Evolutionary conservation across 2,113 vertebrate species (phyloP).

Genomic region (Pantherophis guttatus): DNA sequence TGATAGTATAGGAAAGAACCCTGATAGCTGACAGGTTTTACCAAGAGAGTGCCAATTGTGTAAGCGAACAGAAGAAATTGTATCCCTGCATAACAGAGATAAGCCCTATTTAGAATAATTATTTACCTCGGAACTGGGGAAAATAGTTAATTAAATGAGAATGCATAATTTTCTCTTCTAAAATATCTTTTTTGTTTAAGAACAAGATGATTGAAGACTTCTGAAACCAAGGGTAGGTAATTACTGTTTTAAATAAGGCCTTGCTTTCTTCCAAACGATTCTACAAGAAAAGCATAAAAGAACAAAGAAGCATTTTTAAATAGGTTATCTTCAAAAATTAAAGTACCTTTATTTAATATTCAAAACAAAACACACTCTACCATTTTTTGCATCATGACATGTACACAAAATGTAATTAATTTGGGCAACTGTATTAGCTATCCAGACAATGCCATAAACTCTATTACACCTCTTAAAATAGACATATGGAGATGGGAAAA

Average conservation of each 20-base stretch:
- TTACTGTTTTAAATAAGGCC: slow-evolving; percentile 85
- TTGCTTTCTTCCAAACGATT: slow-evolving; percentile 85
- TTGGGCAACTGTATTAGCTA: not conserved
- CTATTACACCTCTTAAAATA: not conserved
- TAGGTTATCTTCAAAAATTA: not conserved
- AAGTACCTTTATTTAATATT: not conserved
- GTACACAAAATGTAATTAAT: not conserved
- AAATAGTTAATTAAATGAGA: slow-evolving; percentile 84
- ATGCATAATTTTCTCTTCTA: slow-evolving; percentile 82
- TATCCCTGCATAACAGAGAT: not conserved
- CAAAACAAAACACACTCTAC: not conserved
- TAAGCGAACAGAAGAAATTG: not conserved
- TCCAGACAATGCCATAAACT: not conserved
- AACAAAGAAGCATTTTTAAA: not conserved
- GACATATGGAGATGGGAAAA: not conserved
- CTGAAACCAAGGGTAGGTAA: slow-evolving; percentile 78
- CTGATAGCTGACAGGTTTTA: not conserved
- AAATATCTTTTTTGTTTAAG: slow-evolving; percentile 87
- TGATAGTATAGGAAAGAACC: not conserved
- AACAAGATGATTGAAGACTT: slow-evolving; percentile 86
- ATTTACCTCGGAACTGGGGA: slow-evolving; percentile 76
- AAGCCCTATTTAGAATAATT: not conserved
- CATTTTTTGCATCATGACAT: not conserved
- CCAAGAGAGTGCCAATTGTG: not conserved
- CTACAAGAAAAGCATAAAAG: slow-evolving; percentile 59